phyloP scores from a whole-genome alignment of 1,140 invertebrate species.

The Nautilus pompilius region DNA sequence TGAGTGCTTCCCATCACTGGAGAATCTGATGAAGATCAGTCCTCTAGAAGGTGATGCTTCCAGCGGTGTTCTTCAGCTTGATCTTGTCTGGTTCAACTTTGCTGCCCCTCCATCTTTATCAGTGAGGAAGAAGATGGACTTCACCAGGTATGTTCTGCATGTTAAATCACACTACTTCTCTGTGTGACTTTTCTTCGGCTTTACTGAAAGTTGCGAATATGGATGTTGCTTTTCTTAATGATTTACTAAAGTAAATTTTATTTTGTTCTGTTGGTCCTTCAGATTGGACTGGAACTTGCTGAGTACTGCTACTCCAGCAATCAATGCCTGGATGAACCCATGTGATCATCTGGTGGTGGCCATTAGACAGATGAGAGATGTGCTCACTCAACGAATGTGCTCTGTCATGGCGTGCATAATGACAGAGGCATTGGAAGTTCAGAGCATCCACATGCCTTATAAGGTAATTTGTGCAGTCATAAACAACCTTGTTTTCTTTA shows the following conservation, averaged over 20 bases:
- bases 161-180: too few relatives aligned
- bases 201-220: too few relatives aligned
- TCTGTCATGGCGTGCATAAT: conserved; percentile 90
- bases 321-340: conserved; percentile 96
- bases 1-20: conserved; percentile 3
- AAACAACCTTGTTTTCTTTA: too few relatives aligned
- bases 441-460: conserved; percentile 76
- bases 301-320: conserved; percentile 91
- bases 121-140: conserved; percentile 92
- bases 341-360: conserved; percentile 74
- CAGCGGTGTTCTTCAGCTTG: conserved; percentile 70
- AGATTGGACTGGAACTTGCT: conserved; percentile 94
- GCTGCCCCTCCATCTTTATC: conserved; percentile 91
- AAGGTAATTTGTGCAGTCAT: conserved; percentile 69
- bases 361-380: conserved; percentile 53
- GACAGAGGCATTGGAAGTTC: conserved; percentile 86
- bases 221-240: too few relatives aligned
- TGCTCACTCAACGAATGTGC: conserved; percentile 66
- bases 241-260: too few relatives aligned
- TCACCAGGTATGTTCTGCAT: conserved; percentile 67
- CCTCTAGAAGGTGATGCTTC: conserved; percentile 54
- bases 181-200: too few relatives aligned
- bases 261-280: too few relatives aligned
- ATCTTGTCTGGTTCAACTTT: conserved; percentile 95
- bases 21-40: conserved; percentile 10